Conservation (phyloP, 2,888 invertebrate species). For the Agrochola lychnidis region DNA sequence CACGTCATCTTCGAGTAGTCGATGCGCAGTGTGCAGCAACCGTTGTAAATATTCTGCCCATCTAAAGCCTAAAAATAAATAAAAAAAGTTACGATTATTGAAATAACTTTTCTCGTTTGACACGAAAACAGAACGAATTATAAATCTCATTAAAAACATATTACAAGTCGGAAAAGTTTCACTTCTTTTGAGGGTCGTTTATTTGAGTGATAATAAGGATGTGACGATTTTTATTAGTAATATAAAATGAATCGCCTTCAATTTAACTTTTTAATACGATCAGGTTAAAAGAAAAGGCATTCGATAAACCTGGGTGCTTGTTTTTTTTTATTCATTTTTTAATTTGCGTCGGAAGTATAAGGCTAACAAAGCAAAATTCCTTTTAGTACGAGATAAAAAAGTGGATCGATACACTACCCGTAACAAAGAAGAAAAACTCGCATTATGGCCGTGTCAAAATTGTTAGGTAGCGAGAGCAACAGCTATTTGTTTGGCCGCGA, state of each 20-base stretch:
- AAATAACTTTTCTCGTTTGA: conserved; percentile 74
- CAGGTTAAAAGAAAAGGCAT: conserved; percentile 36
- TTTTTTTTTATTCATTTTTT: conserved; percentile 42
- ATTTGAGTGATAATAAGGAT: conserved; percentile 66
- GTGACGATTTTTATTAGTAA: conserved; percentile 63
- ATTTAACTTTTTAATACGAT: conserved; percentile 65
- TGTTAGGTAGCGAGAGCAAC: conserved; percentile 80
- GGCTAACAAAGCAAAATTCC: conserved; percentile 49
- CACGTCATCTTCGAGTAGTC: conserved; percentile 99
- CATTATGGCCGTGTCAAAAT: conserved; percentile 83
- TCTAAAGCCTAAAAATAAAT: conserved; percentile 94
- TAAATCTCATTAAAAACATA: conserved; percentile 73
- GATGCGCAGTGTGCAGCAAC: conserved; percentile 99
- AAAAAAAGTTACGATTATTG: conserved; percentile 63
- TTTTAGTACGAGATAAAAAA: conserved; percentile 59
- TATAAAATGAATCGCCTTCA: conserved; percentile 62
- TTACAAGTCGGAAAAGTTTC: conserved; percentile 70
- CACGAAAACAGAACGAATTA: conserved; percentile 71
- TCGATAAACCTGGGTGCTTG: conserved; percentile 10
- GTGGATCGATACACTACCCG: conserved; percentile 63
- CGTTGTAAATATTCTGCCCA: conserved; percentile 99
- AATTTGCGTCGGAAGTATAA: conserved; percentile 38
- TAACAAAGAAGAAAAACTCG: conserved; percentile 75
- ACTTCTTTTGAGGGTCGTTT: conserved; percentile 69
- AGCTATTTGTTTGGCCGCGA: conserved; percentile 87